These are phyloP conservation scores for Lithobates sylvaticus DNA, from an alignment of 2,797 vertebrate genomes.

Conservation along the genomic window DNA sequence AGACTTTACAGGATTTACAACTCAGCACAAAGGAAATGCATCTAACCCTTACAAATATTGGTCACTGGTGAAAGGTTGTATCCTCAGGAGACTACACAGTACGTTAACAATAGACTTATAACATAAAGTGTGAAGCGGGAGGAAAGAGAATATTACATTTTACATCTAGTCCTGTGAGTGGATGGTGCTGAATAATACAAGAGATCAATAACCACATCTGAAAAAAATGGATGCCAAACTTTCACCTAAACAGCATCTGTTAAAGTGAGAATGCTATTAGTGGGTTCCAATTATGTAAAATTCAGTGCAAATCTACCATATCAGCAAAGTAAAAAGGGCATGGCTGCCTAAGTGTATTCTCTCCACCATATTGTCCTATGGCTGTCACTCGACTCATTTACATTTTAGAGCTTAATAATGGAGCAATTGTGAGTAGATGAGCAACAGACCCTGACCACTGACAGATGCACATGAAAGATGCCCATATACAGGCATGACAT, in stretches of 20 bases:
- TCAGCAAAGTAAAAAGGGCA: not conserved
- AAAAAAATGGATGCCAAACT: slow-evolving; percentile 30
- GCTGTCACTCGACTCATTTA: not conserved
- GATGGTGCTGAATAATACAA: slow-evolving; percentile 34
- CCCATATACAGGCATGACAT: not conserved
- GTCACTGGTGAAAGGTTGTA: not conserved
- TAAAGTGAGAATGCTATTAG: slow-evolving; percentile 14
- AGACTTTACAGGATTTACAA: not conserved
- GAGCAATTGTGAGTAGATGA: not conserved
- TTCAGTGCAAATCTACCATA: not conserved
- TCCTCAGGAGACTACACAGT: not conserved
- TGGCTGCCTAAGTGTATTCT: not conserved
- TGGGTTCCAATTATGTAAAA: not conserved
- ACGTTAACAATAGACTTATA: not conserved
- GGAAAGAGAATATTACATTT: not conserved
- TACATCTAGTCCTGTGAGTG: not conserved
- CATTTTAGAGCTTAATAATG: not conserved
- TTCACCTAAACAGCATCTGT: slow-evolving; percentile 28
- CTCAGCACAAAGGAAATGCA: slow-evolving; percentile 2
- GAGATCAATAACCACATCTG: slow-evolving; percentile 40
- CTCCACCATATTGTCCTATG: not conserved
- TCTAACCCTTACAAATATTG: not conserved
- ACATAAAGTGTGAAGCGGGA: not conserved
- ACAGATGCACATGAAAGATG: not conserved
- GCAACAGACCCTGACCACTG: not conserved